Percentiles rank a stretch among this genome's conserved stretches.
These are phyloP conservation scores for Centroberyx gerrardi DNA, from an alignment of 2,797 vertebrate genomes.

Conservation along the genomic window DNA sequence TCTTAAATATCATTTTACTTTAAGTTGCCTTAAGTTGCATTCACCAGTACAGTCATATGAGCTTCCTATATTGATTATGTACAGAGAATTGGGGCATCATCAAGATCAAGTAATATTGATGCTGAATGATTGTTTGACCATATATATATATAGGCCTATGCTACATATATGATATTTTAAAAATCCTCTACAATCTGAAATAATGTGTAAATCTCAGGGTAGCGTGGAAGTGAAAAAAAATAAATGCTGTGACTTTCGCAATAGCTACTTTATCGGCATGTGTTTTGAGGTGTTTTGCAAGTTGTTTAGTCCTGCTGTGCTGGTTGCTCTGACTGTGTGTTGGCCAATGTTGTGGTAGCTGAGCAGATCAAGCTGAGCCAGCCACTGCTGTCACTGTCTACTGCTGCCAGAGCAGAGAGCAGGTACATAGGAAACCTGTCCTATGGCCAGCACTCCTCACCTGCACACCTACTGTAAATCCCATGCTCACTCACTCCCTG, in stretches of 20 bases:
- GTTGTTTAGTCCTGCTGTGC: not conserved
- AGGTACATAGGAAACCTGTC: conserved; percentile 20
- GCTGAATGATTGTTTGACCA: not conserved
- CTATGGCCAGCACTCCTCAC: not conserved
- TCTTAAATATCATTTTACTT: not conserved
- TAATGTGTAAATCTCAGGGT: not conserved
- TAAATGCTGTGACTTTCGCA: not conserved
- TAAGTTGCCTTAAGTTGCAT: not conserved
- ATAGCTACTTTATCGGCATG: not conserved
- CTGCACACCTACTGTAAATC: conserved; percentile 8
- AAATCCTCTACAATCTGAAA: not conserved
- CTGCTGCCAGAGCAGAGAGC: conserved; percentile 12
- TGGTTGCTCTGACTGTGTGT: not conserved
- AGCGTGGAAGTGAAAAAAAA: not conserved
- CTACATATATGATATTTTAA: not conserved
- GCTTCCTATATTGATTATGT: not conserved
- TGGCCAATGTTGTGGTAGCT: conserved; percentile 6
- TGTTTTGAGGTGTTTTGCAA: not conserved
- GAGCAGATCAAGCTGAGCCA: conserved; percentile 14
- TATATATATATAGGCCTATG: not conserved
- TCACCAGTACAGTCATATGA: not conserved
- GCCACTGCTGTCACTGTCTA: conserved; percentile 4
- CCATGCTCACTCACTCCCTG: not conserved
- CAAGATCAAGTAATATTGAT: too few species aligned
- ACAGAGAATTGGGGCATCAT: not conserved